Evolutionary conservation across 2,113 vertebrate genomes (phyloP), one percentile per base, ranked within the genome.

Genomic region (Planiliza haematocheilus): DNA sequence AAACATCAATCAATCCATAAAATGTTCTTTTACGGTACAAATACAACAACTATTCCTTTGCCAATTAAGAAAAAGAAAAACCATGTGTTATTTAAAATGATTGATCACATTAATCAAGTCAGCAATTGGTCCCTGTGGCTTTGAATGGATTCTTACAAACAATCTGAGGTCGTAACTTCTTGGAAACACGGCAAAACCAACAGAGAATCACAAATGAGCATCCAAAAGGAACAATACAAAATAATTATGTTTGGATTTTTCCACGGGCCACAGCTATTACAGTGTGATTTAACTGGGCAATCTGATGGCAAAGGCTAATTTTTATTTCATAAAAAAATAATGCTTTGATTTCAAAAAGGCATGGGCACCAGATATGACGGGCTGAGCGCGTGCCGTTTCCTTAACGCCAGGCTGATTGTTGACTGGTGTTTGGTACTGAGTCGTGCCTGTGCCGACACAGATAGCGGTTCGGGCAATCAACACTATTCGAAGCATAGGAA

Each of bases 391-490:
- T 51, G 63, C 70, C 60, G 45, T 71, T 80, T 52, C 30, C 48
- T 55, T 77, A 69, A 64, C 80, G 49, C 51, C 42, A 61, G 59
- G 77, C 16, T 85, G 78, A 85, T 83, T 77, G 68, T 74, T 66
- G 63, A 77, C 61, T 84, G 83, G 87, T 79, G 58, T 64, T 77
- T 4, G 4, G 67, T 63, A 66, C 43, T 70, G 42, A 87, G 64
- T 42, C 2, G 64, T 45, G 65, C 53, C 67, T 53, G 51, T 37
- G 67, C 62, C 69, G 67, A 83, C 60, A 66, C 64, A 77, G 67
- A 81, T 45, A 80, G 79, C 67, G 74, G 74, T 79, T 83, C 79
- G 81, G 20, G 43, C 59, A 60, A 86, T 84, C 79, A 74, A 79
- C 77, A 70, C 48, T 14, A 74, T 75, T 74, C 62, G 38, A 79